Base-by-base conservation (phyloP, 1,140 invertebrate genomes). In the Scaptomyza graminum region DNA sequence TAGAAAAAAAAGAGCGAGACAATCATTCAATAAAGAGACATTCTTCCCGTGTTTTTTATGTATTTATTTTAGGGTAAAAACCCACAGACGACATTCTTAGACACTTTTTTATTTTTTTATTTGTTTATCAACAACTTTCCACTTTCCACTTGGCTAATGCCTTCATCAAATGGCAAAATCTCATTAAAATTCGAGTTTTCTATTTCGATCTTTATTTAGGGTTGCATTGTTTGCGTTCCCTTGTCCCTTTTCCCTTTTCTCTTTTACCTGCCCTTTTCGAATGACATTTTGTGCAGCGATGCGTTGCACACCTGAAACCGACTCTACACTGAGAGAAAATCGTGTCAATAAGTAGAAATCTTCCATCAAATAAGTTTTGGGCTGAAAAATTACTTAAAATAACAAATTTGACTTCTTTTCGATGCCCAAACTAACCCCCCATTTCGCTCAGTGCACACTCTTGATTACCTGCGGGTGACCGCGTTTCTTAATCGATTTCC, bases 161-260 rank as follows among this genome's bases (percentile, higher is more conserved):
- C 81, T 87, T 87, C 77, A 87, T 87, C 83, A 75, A 73, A 74
- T 72, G 56, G 67, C 43, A 87, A 18, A 81, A 71, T 72, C 63
- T 74, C 66, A 77, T 85, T 87, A 77, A 64, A 71, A 74, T 76
- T 74, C 47, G 56, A 44, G 37, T 31, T 31, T 22, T 22, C 18
- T 31, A 4, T 39, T 43, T 65, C 52, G 76, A 61, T 66, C 59
- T 55, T 2, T 3, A 2, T 22, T 28, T 62, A 62, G 46, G 51
- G 28, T 64, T 66, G 52, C 44, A 77, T 77, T 81, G 79, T 82
- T 66, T 37, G n/a, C n/a, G 37, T 46, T 34, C 46, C 41, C 39
- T 49, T 46, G 51, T 49, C n/a, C n/a, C n/a, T 65, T 49, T 16
- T 39, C 4, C 34, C 41, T 37, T 41, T 39, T 11, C 44, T 47